Conservation (phyloP, 1,140 invertebrate genomes). For the Lamellibrachia luymesi region DNA sequence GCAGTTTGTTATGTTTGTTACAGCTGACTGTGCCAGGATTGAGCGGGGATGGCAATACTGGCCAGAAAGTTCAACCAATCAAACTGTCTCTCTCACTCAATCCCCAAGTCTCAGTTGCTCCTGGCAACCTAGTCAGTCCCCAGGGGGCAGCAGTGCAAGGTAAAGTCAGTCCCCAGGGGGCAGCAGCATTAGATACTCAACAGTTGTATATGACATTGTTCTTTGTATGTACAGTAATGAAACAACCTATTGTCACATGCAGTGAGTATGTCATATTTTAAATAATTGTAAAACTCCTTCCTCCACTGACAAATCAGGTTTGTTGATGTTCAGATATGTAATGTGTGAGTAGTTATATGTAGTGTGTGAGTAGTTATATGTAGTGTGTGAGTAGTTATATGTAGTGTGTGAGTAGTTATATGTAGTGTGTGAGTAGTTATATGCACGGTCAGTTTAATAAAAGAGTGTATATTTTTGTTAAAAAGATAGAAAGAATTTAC, state of each 20-base stretch:
- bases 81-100: conserved; percentile 21
- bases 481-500: no score
- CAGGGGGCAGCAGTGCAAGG: conserved; percentile 14
- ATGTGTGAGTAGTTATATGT: no score
- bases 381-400: no score
- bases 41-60: background rate
- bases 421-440: no score
- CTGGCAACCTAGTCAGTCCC: background rate
- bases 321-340: no score
- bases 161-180: background rate
- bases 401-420: no score
- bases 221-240: background rate
- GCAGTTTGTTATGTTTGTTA: background rate
- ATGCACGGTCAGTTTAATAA: no score
- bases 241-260: background rate
- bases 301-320: no score
- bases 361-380: no score
- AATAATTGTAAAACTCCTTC: background rate
- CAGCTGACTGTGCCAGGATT: background rate
- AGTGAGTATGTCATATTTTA: background rate
- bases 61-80: conserved; percentile 11
- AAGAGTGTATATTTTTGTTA: no score
- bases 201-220: background rate
- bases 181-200: background rate
- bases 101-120: background rate